Conservation (phyloP, 2,113 vertebrate species). For the Paralichthys olivaceus region DNA sequence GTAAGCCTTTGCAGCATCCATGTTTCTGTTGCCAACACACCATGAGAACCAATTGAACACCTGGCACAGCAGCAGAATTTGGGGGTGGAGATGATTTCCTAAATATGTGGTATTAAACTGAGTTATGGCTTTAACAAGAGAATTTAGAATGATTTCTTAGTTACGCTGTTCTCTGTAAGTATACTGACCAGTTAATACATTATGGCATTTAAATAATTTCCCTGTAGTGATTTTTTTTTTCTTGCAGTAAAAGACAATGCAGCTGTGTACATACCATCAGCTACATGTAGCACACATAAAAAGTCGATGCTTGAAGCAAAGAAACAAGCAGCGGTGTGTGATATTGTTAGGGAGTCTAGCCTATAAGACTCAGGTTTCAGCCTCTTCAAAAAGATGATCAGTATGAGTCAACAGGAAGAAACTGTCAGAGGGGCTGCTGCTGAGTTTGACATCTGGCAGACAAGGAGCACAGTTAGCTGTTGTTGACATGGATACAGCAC, state of each 20-base stretch:
- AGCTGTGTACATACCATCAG: neutral
- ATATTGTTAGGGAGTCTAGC: neutral
- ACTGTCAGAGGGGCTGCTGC: neutral
- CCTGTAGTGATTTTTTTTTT: neutral
- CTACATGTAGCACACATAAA: neutral
- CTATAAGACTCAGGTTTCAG: neutral
- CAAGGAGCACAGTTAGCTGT: neutral
- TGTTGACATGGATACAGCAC: slow-evolving; percentile 18
- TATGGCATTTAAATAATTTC: slow-evolving; percentile 24
- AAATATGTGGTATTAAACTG: slow-evolving; percentile 19
- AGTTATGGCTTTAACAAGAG: slow-evolving; percentile 24
- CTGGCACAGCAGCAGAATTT: neutral
- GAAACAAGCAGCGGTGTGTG: neutral
- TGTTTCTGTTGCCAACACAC: too few relatives aligned
- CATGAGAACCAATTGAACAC: too few relatives aligned
- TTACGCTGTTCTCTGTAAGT: neutral
- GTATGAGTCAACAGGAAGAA: neutral
- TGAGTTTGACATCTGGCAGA: neutral
- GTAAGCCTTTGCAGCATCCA: too few relatives aligned
- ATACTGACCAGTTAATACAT: slow-evolving; percentile 9
- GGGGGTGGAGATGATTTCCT: neutral
- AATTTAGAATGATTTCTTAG: neutral
- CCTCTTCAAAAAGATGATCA: slow-evolving; percentile 8
- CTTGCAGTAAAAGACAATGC: slow-evolving; percentile 4
- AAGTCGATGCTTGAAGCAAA: neutral